A percentile compares a stretch with the other conserved stretches of the same genome.
Conservation (phyloP, 2,113 vertebrate genomes). For the Irena cyanogastra region DNA sequence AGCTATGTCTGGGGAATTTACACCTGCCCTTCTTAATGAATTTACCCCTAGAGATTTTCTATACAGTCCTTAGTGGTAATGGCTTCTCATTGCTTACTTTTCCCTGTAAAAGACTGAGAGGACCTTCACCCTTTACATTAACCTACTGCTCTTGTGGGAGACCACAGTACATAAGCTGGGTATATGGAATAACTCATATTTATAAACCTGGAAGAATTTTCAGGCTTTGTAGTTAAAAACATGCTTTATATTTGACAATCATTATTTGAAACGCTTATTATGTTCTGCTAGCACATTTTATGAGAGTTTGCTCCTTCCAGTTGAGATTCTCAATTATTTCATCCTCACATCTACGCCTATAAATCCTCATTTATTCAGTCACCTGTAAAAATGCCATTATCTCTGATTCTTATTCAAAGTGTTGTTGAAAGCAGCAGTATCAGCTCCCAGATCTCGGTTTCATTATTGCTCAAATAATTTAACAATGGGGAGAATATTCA, state of each 20-base stretch:
- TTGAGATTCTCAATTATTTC: neutral
- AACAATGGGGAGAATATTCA: neutral
- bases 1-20: neutral
- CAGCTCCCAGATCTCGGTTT: neutral
- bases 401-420: neutral
- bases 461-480: neutral
- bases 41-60: neutral
- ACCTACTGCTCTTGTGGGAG: neutral
- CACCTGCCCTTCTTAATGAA: neutral
- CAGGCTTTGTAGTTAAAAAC: neutral
- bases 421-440: neutral
- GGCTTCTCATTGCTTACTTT: neutral
- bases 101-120: neutral
- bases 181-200: neutral
- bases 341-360: neutral
- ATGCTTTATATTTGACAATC: neutral
- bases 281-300: neutral
- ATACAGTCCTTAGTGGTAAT: neutral
- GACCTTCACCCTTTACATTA: neutral
- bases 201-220: neutral
- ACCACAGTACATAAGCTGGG: neutral
- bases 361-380: neutral
- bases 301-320: neutral
- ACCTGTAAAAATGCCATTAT: neutral
- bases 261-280: neutral